These are phyloP conservation scores for Pseudococcus longispinus DNA, from an alignment of 2,888 invertebrate genomes.

Conservation along the genomic window DNA sequence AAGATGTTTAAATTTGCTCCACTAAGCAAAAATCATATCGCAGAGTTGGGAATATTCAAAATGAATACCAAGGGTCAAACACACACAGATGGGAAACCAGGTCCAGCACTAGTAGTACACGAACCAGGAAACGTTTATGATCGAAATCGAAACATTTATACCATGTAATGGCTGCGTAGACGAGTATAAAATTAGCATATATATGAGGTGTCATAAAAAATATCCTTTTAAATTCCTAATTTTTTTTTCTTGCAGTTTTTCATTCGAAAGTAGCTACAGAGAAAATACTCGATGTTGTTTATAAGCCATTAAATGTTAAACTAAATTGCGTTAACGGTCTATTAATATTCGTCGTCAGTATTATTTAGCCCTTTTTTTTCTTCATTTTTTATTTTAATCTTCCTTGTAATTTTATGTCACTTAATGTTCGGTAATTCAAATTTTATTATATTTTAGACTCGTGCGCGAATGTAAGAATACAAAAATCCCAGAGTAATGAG, in stretches of 20 bases:
- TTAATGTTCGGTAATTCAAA: conserved; percentile 35
- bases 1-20: too few species aligned
- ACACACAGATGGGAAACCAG: too few species aligned
- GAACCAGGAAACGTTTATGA: background rate
- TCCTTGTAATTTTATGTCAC: conserved; percentile 17
- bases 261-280: conserved; percentile 24
- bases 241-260: conserved; percentile 22
- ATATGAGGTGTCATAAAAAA: conserved; percentile 37
- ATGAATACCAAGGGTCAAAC: too few species aligned
- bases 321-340: conserved; percentile 39
- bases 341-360: conserved; percentile 30
- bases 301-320: conserved; percentile 38
- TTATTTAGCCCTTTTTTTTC: background rate
- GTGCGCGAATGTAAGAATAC: background rate
- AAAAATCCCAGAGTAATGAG: background rate
- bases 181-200: conserved; percentile 37
- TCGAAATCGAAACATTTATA: conserved; percentile 25
- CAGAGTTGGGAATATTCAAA: too few species aligned
- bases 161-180: conserved; percentile 16
- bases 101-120: too few species aligned
- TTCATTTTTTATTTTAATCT: background rate
- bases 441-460: conserved; percentile 29
- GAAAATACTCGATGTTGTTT: conserved; percentile 38
- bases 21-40: too few species aligned
- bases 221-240: conserved; percentile 32